Evolutionary conservation across 2,888 invertebrate species (phyloP).

Genomic region (Leptothorax acervorum): DNA sequence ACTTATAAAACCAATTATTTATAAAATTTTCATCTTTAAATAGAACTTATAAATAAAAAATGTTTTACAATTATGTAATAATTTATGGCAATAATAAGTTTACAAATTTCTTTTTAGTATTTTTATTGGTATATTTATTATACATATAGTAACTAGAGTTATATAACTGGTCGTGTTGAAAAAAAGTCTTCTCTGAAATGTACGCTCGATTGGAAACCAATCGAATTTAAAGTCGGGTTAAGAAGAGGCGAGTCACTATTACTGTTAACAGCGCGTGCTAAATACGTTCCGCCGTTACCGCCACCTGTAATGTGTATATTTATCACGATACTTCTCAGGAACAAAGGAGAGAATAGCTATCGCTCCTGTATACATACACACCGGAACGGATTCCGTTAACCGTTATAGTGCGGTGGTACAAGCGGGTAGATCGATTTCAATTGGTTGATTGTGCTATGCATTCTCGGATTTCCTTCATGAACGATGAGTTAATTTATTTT

Average conservation of each 20-base stretch:
- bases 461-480: constrained; percentile 33
- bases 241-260: constrained; percentile 14
- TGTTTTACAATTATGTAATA: not conserved
- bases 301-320: constrained; percentile 19
- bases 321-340: constrained; percentile 26
- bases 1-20: not conserved
- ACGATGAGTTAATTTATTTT: constrained; percentile 33
- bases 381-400: constrained; percentile 8
- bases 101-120: not conserved
- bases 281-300: constrained; percentile 4
- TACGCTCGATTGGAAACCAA: not conserved
- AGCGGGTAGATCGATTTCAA: constrained; percentile 39
- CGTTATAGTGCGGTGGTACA: not conserved
- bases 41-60: not conserved
- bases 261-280: constrained; percentile 11
- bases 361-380: constrained; percentile 9
- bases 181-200: not conserved
- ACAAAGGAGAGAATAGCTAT: constrained; percentile 2
- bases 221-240: not conserved
- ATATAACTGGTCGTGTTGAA: not conserved
- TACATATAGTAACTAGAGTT: not conserved
- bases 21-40: not conserved
- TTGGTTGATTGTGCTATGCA: constrained; percentile 38
- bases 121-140: not conserved
- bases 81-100: not conserved